Base-by-base conservation (phyloP, 23 tunicate genomes). In the Trididemnum miniatum region DNA sequence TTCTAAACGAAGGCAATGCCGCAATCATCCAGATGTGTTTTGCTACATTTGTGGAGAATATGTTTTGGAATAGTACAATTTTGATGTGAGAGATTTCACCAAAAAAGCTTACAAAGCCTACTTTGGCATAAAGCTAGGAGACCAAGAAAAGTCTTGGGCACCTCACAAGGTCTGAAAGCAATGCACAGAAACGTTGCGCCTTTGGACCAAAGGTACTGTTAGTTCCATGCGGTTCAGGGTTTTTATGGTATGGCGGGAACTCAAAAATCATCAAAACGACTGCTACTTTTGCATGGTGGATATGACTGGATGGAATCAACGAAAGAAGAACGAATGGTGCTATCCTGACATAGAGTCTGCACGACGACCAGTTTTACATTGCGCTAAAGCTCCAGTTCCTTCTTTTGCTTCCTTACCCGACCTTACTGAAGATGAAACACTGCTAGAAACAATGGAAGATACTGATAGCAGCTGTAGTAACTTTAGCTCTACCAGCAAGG, bases 21-120 rank as follows among this genome's bases (percentile, higher is more conserved):
- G 71, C 0, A 50, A 78, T 0, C 18, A 78, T 34, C 71, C 83
- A 78, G 83, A 78, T 27, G 71, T 31, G 25, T 78, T 78, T 60
- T 78, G 83, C 83, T 78, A 78, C 71, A 78, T 78, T 26, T 59
- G 71, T 78, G 67, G 83, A 20, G 83, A 78, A 24, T 54, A 78
- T 39, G 59, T 35, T 37, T 28, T 59, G 71, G 31, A 5, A 0
- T 59, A 57, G 83, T 44, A 59, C 44, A 59, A 72, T 28, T 33
- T 60, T 18, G 59, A 60, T 33, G 71, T 78, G 71, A 29, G 83
- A 59, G 71, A 78, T 33, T 57, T 54, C 25, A 60, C 71, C 72
- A 78, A 60, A 72, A 57, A 38, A 22, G 72, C 71, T 50, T 78
- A 78, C 39, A 32, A 78, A 60, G 71, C 23, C 44, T 59, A 78